phyloP scores from a whole-genome alignment of 2,113 vertebrate genomes.

The Murina feae region DNA sequence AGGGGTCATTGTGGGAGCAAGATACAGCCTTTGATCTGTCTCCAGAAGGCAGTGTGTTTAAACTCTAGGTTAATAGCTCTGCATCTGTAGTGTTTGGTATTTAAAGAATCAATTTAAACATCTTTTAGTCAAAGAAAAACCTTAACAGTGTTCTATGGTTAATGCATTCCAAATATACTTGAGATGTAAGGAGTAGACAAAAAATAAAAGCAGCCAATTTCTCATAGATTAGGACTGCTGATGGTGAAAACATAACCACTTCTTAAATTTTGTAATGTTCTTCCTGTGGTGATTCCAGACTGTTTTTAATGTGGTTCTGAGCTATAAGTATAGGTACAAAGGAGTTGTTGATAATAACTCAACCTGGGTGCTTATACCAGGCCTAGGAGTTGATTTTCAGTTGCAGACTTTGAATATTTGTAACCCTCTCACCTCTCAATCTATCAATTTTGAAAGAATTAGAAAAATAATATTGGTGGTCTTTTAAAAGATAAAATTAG shows the following conservation, averaged over 20 bases:
- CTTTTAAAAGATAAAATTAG: constrained; percentile 20
- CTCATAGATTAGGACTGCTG: neutral
- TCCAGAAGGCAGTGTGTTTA: constrained; percentile 46
- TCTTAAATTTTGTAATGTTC: neutral
- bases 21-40: constrained; percentile 33
- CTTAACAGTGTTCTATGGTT: constrained; percentile 24
- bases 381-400: neutral
- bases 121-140: constrained; percentile 45
- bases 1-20: neutral
- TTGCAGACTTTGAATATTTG: neutral
- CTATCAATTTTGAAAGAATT: neutral
- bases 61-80: constrained; percentile 56
- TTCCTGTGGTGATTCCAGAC: neutral
- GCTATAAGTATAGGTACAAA: neutral
- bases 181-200: neutral
- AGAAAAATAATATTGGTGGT: neutral
- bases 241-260: neutral
- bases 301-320: neutral
- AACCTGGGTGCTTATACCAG: neutral
- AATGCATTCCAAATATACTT: constrained; percentile 41
- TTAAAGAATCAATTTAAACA: constrained; percentile 70
- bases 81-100: constrained; percentile 46
- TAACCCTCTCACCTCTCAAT: neutral
- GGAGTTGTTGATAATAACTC: neutral
- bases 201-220: neutral